Evolutionary conservation across 2,797 vertebrate genomes (phyloP).

Genomic region (Centropyge bicolor): DNA sequence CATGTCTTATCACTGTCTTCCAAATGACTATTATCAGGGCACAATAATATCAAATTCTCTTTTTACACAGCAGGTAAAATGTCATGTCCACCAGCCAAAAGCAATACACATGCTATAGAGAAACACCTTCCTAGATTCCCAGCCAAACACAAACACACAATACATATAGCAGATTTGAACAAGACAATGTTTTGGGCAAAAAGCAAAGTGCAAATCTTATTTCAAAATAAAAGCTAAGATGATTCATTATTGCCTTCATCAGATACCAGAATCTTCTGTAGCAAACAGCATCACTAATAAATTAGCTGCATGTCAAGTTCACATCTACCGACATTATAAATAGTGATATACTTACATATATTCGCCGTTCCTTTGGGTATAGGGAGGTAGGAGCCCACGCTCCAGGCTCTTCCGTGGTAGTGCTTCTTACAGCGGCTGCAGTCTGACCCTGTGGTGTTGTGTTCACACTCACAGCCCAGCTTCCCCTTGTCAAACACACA

Average conservation of each 20-base stretch:
- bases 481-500: conserved; percentile 97
- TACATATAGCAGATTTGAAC: too few relatives aligned
- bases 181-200: too few relatives aligned
- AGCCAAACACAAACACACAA: too few relatives aligned
- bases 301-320: conserved; percentile 1
- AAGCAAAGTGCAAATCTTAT: not conserved
- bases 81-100: too few relatives aligned
- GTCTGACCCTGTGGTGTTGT: conserved; percentile 98
- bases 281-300: not conserved
- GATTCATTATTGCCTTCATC: conserved; percentile 6
- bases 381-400: conserved; percentile 96
- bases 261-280: conserved; percentile 16
- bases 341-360: conserved; percentile 93
- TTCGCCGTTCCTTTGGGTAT: conserved; percentile 99
- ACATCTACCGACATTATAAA: not conserved
- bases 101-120: too few relatives aligned
- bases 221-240: not conserved
- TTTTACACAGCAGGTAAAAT: too few relatives aligned
- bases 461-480: conserved; percentile 97
- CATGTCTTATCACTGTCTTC: not conserved
- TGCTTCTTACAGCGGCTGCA: conserved; percentile 98
- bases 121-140: too few relatives aligned
- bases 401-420: conserved; percentile 97
- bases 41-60: too few relatives aligned
- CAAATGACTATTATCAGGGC: not conserved